A percentile compares a stretch with the other conserved stretches of the same genome.
Conservation (phyloP, 2,888 invertebrate genomes). For the Trissonchulus latispiculum region DNA sequence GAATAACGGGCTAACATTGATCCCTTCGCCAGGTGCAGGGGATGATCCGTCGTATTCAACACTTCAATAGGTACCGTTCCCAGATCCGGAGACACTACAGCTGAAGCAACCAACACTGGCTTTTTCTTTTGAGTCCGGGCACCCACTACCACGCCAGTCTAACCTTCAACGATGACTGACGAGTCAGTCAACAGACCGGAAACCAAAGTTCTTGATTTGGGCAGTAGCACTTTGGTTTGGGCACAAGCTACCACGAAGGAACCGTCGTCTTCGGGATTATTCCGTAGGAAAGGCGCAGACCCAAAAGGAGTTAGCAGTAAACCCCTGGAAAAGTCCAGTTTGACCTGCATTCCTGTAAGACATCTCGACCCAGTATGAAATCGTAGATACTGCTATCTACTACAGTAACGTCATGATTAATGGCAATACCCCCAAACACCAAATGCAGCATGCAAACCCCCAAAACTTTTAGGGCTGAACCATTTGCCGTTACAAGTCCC, state of each 20-base stretch:
- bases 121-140: neutral
- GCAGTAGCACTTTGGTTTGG: neutral
- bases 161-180: too few relatives aligned
- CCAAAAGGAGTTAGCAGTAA: neutral
- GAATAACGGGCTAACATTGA: neutral
- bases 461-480: neutral
- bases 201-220: neutral
- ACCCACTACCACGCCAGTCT: too few relatives aligned
- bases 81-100: neutral
- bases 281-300: neutral
- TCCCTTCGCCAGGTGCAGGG: neutral
- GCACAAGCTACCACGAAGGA: neutral
- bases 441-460: neutral
- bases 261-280: neutral
- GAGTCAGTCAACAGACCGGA: too few relatives aligned
- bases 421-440: neutral
- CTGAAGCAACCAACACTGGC: neutral
- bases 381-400: neutral
- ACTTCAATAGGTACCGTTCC: neutral
- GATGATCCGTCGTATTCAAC: neutral
- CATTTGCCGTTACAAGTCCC: neutral
- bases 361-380: neutral
- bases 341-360: neutral
- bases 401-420: neutral
- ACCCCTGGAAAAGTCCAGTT: neutral